phyloP scores from a whole-genome alignment of 2,113 vertebrate species.

The Uria aalge region DNA sequence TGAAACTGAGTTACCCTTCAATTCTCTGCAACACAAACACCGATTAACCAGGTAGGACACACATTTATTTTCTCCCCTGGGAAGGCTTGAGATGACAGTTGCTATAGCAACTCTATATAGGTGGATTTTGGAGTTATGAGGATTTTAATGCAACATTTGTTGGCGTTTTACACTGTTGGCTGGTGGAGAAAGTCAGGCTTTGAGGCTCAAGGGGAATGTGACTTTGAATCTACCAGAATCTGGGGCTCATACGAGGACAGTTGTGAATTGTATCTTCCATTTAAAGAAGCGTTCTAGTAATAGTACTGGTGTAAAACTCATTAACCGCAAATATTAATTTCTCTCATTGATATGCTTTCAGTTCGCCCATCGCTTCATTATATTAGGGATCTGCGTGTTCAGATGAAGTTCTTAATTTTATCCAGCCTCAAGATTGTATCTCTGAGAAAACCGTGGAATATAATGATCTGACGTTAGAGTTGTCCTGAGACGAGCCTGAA shows the following conservation, averaged over 20 bases:
- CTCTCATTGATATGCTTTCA: neutral
- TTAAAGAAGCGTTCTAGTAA: neutral
- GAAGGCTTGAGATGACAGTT: conserved; percentile 57
- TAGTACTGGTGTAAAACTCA: neutral
- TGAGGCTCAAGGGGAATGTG: neutral
- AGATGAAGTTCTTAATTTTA: neutral
- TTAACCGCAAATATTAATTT: neutral
- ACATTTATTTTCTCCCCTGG: conserved; percentile 40
- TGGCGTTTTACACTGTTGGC: neutral
- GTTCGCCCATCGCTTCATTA: neutral
- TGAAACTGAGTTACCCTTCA: conserved; percentile 9
- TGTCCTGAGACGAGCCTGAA: neutral
- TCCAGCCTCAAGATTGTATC: neutral
- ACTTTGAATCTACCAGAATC: neutral
- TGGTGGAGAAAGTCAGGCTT: neutral
- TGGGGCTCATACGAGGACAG: neutral
- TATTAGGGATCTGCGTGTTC: neutral
- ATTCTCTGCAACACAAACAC: conserved; percentile 37
- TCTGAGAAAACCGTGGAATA: neutral
- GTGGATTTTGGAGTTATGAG: conserved; percentile 24
- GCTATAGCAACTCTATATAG: conserved; percentile 38
- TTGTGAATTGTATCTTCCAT: neutral
- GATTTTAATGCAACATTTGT: conserved; percentile 11
- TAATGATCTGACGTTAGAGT: neutral
- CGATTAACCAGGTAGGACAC: conserved; percentile 50